These are phyloP conservation scores for Xanthorhoe spadicearia DNA, from an alignment of 2,888 invertebrate genomes.

Conservation along the genomic window DNA sequence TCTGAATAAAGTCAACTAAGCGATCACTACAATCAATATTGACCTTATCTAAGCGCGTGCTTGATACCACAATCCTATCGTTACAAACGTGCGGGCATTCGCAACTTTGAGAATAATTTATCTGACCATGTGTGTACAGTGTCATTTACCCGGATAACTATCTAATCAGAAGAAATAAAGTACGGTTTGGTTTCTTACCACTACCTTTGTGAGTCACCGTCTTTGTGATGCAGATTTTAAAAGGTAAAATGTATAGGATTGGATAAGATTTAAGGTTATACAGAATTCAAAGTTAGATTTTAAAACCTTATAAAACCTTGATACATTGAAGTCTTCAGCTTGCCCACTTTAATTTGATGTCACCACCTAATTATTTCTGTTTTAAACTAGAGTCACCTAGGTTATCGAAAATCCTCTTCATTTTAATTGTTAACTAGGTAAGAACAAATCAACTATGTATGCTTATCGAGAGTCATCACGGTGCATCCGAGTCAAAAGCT, in stretches of 20 bases:
- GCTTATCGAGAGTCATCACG: constrained; percentile 24
- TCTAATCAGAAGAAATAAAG: neutral
- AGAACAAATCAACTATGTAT: constrained; percentile 27
- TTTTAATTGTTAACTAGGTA: constrained; percentile 8
- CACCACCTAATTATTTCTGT: neutral
- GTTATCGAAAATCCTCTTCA: constrained; percentile 19
- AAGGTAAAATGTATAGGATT: neutral
- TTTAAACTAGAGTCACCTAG: constrained; percentile 22
- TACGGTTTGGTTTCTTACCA: neutral
- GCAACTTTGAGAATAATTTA: constrained; percentile 10
- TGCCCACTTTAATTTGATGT: neutral
- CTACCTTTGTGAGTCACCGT: neutral
- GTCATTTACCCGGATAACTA: constrained; percentile 21
- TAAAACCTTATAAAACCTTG: neutral
- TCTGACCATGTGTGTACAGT: constrained; percentile 9
- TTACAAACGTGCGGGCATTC: constrained; percentile 26
- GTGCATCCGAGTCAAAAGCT: constrained; percentile 34
- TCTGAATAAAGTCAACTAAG: neutral
- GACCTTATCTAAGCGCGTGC: constrained; percentile 32
- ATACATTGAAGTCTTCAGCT: neutral
- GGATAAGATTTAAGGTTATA: too few relatives aligned
- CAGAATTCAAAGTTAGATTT: neutral
- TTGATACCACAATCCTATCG: constrained; percentile 29
- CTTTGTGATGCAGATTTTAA: neutral
- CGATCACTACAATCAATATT: constrained; percentile 27